Base-by-base conservation (phyloP, 2,888 invertebrate genomes). In the Agrilus cyanescens region DNA sequence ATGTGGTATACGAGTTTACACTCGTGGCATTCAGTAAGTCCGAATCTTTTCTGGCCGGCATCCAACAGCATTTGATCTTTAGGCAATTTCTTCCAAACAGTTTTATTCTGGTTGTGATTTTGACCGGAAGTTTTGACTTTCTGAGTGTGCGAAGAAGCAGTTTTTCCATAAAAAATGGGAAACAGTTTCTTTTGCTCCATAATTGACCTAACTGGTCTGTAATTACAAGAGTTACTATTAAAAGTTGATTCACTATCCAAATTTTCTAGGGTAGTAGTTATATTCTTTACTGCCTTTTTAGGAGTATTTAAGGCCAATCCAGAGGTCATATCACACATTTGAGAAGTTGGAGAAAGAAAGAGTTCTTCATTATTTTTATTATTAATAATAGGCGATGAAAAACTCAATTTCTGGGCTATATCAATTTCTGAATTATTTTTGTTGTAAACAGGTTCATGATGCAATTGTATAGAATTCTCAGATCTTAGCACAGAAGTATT, bases 21-120 rank as follows among this genome's bases (percentile, higher is more conserved):
- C 48, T 82, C 79, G 0, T 61, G 59, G 57, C 90, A 91, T 54
- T 82, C 76, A 0, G 75, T 77, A 0, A 80, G 76, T 1, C 88
- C 89, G 55, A 86, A 85, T 40, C 69, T 71, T 60, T 81, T 87
- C 63, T 91, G 90, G 0, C 90, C 90, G 1, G 82, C 86, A 66
- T 91, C 90, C 42, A 90, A 75, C 45, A 85, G 75, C 63, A 82
- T 82, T 56, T 87, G 87, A 60, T 78, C 69, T 0, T 64, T 62
- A 0, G 72, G 73, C 6, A 66, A 60, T 54, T 72, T 70, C 66
- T 72, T 74, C 16, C 60, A 43, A 2, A 61, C 65, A 32, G 67
- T 60, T 40, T 50, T 33, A 15, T 33, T 25, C 32, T 46, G 46
- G 20, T 48, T 50, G 12, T 32, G n/a, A 35, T 35, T 39, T 7